Percentiles rank a stretch among this genome's conserved stretches.
phyloP scores from a whole-genome alignment of 37 sponge, comb jelly and placozoan species.

The Corticium candelabrum region DNA sequence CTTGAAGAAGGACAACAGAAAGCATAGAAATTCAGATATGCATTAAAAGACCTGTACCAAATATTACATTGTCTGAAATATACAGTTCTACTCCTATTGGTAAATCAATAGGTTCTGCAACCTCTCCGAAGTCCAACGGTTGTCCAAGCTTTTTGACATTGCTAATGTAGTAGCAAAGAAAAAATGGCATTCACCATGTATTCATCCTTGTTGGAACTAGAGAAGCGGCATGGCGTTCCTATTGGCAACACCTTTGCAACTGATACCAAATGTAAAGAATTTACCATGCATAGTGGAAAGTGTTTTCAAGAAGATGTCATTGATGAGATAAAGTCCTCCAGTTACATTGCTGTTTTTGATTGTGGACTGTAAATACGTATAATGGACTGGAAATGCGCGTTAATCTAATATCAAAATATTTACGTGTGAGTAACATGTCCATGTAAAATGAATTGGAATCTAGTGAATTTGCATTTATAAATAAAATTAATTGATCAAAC shows the following conservation, averaged over 20 bases:
- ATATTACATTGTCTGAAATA: neutral
- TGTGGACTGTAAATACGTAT: too few species aligned
- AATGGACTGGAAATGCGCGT: too few species aligned
- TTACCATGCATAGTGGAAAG: conserved; percentile 15
- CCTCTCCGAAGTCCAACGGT: neutral
- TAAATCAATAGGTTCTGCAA: neutral
- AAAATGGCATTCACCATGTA: conserved; percentile 1
- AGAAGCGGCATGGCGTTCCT: conserved; percentile 5
- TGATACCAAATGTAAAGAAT: conserved; percentile 9
- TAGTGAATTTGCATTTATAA: too few species aligned
- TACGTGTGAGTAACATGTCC: too few species aligned
- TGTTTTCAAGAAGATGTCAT: conserved; percentile 15
- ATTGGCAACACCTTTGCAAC: neutral
- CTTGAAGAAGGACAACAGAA: conserved; percentile 24
- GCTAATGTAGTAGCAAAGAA: conserved; percentile 13
- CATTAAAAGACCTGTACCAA: neutral
- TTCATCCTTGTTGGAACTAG: too few species aligned
- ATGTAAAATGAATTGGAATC: too few species aligned
- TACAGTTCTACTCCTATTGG: neutral
- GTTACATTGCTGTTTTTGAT: conserved; percentile 16
- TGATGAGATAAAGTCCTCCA: conserved; percentile 15
- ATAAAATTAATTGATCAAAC: too few species aligned
- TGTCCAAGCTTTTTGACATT: conserved; percentile 11
- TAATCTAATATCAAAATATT: too few species aligned
- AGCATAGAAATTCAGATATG: conserved; percentile 21